Evolutionary conservation across 2,113 vertebrate species (phyloP).

Genomic region (Chroicocephalus ridibundus): DNA sequence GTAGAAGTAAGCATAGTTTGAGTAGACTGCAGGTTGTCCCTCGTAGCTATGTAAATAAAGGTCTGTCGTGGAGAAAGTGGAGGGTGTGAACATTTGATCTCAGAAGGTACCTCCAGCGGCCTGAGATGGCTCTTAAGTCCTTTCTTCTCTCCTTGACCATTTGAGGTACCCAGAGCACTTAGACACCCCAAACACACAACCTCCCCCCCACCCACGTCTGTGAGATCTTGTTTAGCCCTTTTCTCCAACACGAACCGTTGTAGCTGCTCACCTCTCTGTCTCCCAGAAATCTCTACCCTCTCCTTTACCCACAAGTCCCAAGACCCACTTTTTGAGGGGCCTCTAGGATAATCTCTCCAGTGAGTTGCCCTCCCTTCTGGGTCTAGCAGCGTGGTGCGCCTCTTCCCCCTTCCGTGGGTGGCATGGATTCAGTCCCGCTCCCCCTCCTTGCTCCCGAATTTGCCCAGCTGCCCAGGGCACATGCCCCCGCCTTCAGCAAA

Average conservation of each 20-base stretch:
- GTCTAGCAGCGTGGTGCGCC: too few relatives aligned
- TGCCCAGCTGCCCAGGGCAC: background rate
- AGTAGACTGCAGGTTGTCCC: background rate
- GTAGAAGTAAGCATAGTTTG: background rate
- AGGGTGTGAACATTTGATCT: background rate
- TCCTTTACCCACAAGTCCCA: background rate
- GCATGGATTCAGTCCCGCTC: background rate
- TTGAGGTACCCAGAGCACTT: background rate
- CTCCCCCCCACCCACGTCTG: rapidly evolving
- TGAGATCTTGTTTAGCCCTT: background rate
- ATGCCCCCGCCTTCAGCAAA: rapidly evolving
- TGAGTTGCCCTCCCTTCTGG: background rate
- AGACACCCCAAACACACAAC: background rate
- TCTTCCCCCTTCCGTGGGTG: background rate
- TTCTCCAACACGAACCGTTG: background rate
- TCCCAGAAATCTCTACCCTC: background rate
- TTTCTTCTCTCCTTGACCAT: background rate
- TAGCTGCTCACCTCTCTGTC: background rate
- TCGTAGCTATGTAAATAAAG: background rate
- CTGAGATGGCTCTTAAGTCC: background rate
- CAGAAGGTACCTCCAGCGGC: background rate
- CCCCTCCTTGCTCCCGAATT: rapidly evolving
- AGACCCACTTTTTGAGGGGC: background rate
- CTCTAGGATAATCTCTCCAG: background rate
- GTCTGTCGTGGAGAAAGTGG: background rate